phyloP scores from a whole-genome alignment of 2,888 invertebrate genomes.

The Carpatolechia fugitivella region DNA sequence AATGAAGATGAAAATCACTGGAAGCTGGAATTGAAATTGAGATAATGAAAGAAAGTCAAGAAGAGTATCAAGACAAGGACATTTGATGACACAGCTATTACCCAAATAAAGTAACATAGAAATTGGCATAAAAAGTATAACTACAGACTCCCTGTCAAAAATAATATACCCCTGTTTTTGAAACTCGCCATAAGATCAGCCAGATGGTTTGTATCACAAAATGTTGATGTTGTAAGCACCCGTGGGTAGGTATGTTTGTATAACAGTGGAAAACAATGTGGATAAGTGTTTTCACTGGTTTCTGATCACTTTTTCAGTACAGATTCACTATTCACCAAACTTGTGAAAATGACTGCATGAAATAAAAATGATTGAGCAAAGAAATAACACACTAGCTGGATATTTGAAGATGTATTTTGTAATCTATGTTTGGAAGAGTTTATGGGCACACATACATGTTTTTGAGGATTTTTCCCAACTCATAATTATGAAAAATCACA shows the following conservation, averaged over 20 bases:
- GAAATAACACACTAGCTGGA: conserved; percentile 31
- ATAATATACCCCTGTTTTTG: conserved; percentile 46
- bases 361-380: conserved; percentile 20
- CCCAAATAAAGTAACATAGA: not conserved
- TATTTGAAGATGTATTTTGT: conserved; percentile 31
- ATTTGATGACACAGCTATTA: not conserved
- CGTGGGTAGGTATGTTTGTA: conserved; percentile 47
- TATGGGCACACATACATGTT: conserved; percentile 36
- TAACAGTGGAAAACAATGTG: conserved; percentile 35
- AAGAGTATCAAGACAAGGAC: not conserved
- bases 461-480: conserved; percentile 42
- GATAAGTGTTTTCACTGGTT: conserved; percentile 63
- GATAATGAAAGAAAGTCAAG: conserved; percentile 8
- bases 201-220: conserved; percentile 37
- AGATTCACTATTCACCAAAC: conserved; percentile 60
- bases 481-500: conserved; percentile 41
- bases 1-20: conserved; percentile 15
- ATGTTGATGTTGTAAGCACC: conserved; percentile 32
- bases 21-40: not conserved
- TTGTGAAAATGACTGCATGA: conserved; percentile 56
- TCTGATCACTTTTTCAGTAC: conserved; percentile 73
- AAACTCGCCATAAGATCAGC: conserved; percentile 31
- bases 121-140: not conserved
- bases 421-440: conserved; percentile 37
- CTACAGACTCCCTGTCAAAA: conserved; percentile 1